Conservation (phyloP, 2,113 vertebrate species). For the Tretioscincus oriximinensis region DNA sequence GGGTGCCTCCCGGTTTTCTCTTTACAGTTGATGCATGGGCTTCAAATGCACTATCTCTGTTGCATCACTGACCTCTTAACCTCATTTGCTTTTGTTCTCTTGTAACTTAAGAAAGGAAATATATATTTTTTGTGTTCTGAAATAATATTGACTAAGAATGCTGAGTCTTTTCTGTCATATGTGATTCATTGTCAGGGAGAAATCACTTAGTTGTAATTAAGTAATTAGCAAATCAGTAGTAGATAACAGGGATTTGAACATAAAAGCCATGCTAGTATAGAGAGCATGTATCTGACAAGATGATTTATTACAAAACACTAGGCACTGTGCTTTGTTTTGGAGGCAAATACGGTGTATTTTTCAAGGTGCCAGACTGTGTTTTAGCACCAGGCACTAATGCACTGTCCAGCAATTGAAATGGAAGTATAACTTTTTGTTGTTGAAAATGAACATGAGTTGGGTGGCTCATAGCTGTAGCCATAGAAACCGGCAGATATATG, state of each 20-base stretch:
- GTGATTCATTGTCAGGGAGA: not conserved
- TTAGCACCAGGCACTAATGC: slow-evolving; percentile 27
- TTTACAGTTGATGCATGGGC: too few relatives aligned
- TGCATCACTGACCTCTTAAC: too few relatives aligned
- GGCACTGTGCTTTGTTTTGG: not conserved
- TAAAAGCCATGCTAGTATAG: not conserved
- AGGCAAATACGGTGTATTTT: not conserved
- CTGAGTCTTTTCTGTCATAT: not conserved
- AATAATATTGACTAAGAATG: too few relatives aligned
- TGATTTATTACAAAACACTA: not conserved
- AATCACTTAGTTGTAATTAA: not conserved
- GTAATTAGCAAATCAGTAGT: not conserved
- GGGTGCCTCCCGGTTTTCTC: too few relatives aligned
- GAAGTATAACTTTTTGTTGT: not conserved
- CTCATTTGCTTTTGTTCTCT: not conserved
- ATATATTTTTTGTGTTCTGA: not conserved
- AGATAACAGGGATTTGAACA: not conserved
- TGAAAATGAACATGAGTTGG: fast-evolving
- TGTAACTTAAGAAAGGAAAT: not conserved
- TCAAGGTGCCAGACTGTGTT: slow-evolving; percentile 10
- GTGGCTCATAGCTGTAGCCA: slow-evolving; percentile 16
- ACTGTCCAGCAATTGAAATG: slow-evolving; percentile 1
- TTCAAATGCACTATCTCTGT: too few relatives aligned
- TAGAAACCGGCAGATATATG: not conserved
- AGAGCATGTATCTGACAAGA: not conserved